Base-by-base conservation (phyloP, 2,888 invertebrate species). In the Sthenelais limicola region DNA sequence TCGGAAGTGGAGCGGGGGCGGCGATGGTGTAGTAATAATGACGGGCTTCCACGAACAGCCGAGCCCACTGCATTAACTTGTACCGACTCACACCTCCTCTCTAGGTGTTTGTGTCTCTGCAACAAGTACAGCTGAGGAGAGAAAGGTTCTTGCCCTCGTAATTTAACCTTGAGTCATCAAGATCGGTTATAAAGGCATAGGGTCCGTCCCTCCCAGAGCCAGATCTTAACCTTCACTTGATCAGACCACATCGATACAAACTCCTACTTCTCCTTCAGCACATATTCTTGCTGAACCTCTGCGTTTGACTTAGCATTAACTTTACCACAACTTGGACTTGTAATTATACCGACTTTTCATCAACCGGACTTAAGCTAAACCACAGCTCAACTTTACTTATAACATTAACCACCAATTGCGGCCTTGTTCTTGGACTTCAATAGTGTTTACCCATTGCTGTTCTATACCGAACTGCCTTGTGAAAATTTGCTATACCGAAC, bases 1-100 rank as follows among this genome's bases (percentile, higher is more conserved):
- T 56, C 56, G 56, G 56, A 56, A 56, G 56, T 56, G 30, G 12
- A n/a, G 56, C 56, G 56, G 56, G 56, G 56, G 56, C 56, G 56
- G 56, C 15, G 32, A 15, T 1, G 56, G 56, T 30, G 43, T 12
- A 18, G 56, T 56, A 56, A 56, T 56, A 33, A 56, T 28, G 24
- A 9, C n/a, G 56, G 12, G 9, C 30, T 56, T 56, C 56, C 56
- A 56, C 32, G 56, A 56, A 56, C 18, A 28, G n/a, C n/a, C n/a
- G n/a, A n/a, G n/a, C n/a, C n/a, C n/a, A n/a, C n/a, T n/a, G n/a
- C n/a, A n/a, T n/a, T n/a, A n/a, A n/a, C n/a, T n/a, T n/a, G n/a
- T n/a, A n/a, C n/a, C 56, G 30, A 2, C 30, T n/a, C 30, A 15
- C 30, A 5, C 30, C 12, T 1, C 18, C 30, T 52, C 52, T 24